A percentile compares a stretch with the other conserved stretches of the same genome.
These are phyloP conservation scores for Timema podura DNA, from an alignment of 2,888 invertebrate species.

Conservation along the genomic window DNA sequence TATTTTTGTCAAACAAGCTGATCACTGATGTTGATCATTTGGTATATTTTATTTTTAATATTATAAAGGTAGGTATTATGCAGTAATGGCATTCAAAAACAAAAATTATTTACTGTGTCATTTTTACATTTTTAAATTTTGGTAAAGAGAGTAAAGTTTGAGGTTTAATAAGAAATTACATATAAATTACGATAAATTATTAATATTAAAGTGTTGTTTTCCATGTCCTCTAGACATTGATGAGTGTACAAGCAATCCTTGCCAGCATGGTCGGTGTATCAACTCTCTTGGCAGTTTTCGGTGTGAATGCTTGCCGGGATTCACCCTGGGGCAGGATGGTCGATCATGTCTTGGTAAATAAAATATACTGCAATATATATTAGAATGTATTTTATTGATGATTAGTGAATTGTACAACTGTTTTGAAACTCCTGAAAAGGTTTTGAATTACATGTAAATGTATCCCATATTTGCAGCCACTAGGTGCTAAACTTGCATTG, in stretches of 20 bases:
- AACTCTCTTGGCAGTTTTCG: conserved; percentile 67
- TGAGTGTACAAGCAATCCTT: conserved; percentile 62
- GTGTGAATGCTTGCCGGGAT: conserved; percentile 64
- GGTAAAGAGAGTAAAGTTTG: background rate
- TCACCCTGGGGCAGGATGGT: conserved; percentile 70
- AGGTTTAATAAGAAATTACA: too few species aligned
- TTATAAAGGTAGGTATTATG: too few species aligned
- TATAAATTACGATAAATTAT: too few species aligned
- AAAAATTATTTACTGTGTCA: background rate
- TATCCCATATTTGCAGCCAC: too few species aligned
- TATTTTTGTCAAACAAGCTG: too few species aligned
- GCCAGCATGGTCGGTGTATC: conserved; percentile 63
- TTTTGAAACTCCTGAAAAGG: background rate
- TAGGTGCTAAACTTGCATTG: too few species aligned
- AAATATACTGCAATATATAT: too few species aligned
- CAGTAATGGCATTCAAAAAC: background rate
- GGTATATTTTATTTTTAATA: too few species aligned
- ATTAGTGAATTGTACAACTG: background rate
- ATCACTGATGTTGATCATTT: too few species aligned
- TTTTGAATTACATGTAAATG: too few species aligned
- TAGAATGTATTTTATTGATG: too few species aligned
- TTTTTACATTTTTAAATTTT: background rate
- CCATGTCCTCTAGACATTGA: conserved; percentile 54
- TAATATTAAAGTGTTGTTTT: conserved; percentile 10
- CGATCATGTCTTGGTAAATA: conserved; percentile 66